Percentiles rank a stretch among this genome's conserved stretches.
Conservation (phyloP, 2,888 invertebrate species). For the Colostygia pectinataria region DNA sequence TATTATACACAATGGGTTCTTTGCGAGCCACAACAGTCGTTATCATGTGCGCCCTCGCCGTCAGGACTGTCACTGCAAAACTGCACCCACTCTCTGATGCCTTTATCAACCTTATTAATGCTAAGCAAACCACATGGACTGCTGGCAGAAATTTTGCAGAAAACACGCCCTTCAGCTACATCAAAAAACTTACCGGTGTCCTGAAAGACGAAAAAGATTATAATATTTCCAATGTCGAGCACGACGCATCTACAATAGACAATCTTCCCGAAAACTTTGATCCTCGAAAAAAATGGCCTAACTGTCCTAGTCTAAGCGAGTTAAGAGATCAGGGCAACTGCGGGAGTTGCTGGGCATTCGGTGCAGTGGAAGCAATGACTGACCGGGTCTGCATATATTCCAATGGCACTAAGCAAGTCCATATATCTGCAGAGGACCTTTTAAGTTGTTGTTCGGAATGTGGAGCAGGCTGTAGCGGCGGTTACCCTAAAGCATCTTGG, state of each 20-base stretch:
- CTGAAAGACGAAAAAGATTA: no score
- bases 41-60: slow-evolving; percentile 50
- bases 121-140: slow-evolving; percentile 87
- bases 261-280: slow-evolving; percentile 91
- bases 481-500: slow-evolving; percentile 92
- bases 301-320: slow-evolving; percentile 92
- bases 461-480: slow-evolving; percentile 91
- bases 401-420: slow-evolving; percentile 86
- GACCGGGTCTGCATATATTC: slow-evolving; percentile 94
- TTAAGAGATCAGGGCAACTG: slow-evolving; percentile 95
- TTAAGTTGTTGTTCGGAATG: slow-evolving; percentile 86
- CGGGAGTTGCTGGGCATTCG: slow-evolving; percentile 97
- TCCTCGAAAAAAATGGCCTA: slow-evolving; percentile 90
- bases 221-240: slow-evolving; percentile 54
- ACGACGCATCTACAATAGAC: slow-evolving; percentile 59
- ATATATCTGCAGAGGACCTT: slow-evolving; percentile 93
- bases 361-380: slow-evolving; percentile 95
- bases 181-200: slow-evolving; percentile 53
- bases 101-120: slow-evolving; percentile 87
- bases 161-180: slow-evolving; percentile 64
- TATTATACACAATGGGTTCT: no score
- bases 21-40: no score
- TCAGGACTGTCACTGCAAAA: slow-evolving; percentile 26
- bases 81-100: slow-evolving; percentile 84
- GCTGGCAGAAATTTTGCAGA: slow-evolving; percentile 88